phyloP scores from a whole-genome alignment of 1,140 invertebrate genomes.

The Drosophila novamexicana region DNA sequence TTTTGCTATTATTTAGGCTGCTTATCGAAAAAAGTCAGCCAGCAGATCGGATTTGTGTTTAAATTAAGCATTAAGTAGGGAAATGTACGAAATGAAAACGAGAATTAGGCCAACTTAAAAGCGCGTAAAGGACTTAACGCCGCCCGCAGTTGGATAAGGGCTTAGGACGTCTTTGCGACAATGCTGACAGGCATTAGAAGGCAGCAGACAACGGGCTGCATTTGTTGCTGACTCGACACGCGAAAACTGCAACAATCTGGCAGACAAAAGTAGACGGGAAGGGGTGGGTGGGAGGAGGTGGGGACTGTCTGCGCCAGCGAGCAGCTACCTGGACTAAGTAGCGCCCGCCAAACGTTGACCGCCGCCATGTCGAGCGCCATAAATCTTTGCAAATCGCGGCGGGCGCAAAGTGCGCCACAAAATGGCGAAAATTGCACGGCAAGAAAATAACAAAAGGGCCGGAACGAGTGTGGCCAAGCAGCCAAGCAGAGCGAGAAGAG shows the following conservation, averaged over 20 bases:
- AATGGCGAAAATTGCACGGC: conserved; percentile 77
- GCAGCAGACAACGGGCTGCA: conserved; percentile 15
- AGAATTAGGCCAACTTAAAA: conserved; percentile 36
- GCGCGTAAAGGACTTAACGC: conserved; percentile 48
- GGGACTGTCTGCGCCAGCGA: neutral
- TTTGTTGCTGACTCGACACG: conserved; percentile 63
- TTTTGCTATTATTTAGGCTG: conserved; percentile 64
- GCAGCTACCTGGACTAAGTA: conserved; percentile 64
- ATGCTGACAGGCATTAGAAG: conserved; percentile 74
- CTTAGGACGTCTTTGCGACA: conserved; percentile 52
- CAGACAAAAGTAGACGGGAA: neutral
- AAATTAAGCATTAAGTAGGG: conserved; percentile 73
- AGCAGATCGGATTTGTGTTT: conserved; percentile 77
- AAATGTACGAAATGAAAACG: conserved; percentile 53
- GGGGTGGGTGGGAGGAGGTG: neutral
- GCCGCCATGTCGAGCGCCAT: conserved; percentile 62
- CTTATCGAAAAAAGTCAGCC: conserved; percentile 77
- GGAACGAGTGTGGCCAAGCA: neutral
- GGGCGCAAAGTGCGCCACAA: conserved; percentile 78
- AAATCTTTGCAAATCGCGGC: conserved; percentile 77
- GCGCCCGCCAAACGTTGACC: conserved; percentile 55
- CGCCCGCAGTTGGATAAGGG: conserved; percentile 31
- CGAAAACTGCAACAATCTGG: conserved; percentile 45
- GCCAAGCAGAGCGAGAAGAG: conserved; percentile 13
- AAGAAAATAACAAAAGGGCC: conserved; percentile 60